phyloP scores from a whole-genome alignment of 2,113 vertebrate genomes.

The Lampris incognitus region DNA sequence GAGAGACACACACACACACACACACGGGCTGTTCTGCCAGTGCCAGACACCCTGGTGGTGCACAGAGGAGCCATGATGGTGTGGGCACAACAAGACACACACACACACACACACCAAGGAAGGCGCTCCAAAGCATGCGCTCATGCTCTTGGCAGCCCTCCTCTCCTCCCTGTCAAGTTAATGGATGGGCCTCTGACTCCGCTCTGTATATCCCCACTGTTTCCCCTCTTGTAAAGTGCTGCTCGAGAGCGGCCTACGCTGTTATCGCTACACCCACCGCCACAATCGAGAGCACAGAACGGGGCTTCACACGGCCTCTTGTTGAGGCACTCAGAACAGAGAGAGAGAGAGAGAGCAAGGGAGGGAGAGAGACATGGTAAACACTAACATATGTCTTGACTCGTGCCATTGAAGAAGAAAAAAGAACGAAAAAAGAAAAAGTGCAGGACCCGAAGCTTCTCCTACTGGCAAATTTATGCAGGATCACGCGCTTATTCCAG shows the following conservation, averaged over 20 bases:
- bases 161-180: constrained; percentile 76
- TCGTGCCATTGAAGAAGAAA: not conserved
- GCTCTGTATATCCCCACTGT: constrained; percentile 74
- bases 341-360: not conserved
- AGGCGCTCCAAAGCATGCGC: constrained; percentile 74
- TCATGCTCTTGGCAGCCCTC: constrained; percentile 76
- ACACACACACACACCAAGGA: constrained; percentile 62
- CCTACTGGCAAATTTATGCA: not conserved
- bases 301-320: not conserved
- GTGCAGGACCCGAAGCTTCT: not conserved
- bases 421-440: not conserved
- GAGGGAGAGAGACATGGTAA: constrained; percentile 11
- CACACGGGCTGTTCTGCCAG: constrained; percentile 60
- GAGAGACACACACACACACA: constrained; percentile 22
- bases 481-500: not conserved
- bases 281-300: constrained; percentile 56
- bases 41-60: constrained; percentile 52
- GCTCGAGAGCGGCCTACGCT: constrained; percentile 64
- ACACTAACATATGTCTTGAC: constrained; percentile 32
- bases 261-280: constrained; percentile 67
- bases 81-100: constrained; percentile 63
- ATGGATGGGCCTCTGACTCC: constrained; percentile 79
- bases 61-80: constrained; percentile 53
- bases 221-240: constrained; percentile 73
- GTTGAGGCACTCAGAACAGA: not conserved